Conservation (phyloP, 2,113 vertebrate species). For the Pelusios castaneus region DNA sequence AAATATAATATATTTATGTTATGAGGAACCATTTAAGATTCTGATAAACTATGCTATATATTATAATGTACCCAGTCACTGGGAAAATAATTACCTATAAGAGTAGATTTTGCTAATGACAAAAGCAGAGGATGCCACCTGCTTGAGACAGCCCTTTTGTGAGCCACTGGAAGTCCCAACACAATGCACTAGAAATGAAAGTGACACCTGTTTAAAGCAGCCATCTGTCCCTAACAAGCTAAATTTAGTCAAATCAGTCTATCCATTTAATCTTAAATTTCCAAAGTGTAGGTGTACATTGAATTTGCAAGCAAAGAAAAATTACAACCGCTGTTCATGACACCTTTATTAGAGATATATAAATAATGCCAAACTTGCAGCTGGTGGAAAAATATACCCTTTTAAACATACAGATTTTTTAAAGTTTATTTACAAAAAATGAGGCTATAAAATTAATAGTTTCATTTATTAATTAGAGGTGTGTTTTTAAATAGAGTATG, state of each 20-base stretch:
- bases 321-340: conserved; percentile 10
- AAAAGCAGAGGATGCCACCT: conserved; percentile 74
- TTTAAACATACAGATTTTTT: conserved; percentile 19
- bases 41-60: conserved; percentile 7
- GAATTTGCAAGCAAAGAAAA: conserved; percentile 58
- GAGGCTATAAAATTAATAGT: not conserved
- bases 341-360: not conserved
- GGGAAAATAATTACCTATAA: conserved; percentile 68
- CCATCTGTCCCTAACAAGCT: conserved; percentile 78
- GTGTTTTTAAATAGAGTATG: not conserved
- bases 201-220: conserved; percentile 81
- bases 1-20: not conserved
- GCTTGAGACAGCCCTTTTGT: conserved; percentile 75
- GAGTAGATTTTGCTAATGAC: conserved; percentile 61
- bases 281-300: conserved; percentile 59
- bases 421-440: not conserved
- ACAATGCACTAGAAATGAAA: conserved; percentile 76
- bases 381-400: conserved; percentile 1
- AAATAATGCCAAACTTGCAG: conserved; percentile 1
- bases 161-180: conserved; percentile 74
- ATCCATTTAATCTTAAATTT: conserved; percentile 53
- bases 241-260: conserved; percentile 59
- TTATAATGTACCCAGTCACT: conserved; percentile 21
- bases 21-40: conserved; percentile 11
- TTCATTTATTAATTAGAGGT: conserved; percentile 18